Conservation (phyloP, 2,888 invertebrate species). For the Lumbricus terrestris region DNA sequence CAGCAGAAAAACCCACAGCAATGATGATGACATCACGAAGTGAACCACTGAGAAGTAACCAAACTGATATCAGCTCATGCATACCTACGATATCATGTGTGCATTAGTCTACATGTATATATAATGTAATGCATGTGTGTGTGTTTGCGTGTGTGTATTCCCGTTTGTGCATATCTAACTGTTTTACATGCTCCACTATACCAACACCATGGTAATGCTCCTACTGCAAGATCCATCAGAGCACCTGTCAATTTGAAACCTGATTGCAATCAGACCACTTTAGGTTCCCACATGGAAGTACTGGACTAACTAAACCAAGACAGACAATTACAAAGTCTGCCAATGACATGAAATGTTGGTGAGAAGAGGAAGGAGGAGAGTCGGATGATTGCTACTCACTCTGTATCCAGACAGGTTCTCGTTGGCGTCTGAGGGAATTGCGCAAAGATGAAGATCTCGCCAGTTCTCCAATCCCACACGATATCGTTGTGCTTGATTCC, state of each 20-base stretch:
- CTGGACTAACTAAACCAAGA: background rate
- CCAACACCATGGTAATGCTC: background rate
- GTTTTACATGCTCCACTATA: background rate
- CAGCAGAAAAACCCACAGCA: background rate
- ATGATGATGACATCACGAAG: background rate
- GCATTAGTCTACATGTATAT: background rate
- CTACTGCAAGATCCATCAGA: background rate
- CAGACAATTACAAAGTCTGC: background rate
- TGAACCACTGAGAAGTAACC: background rate
- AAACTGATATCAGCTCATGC: background rate
- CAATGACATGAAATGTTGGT: too few relatives aligned
- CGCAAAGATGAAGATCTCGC: conserved; percentile 36
- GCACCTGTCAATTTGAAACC: background rate
- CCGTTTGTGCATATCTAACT: background rate
- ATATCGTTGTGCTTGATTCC: conserved; percentile 12
- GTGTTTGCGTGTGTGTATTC: background rate
- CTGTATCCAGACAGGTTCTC: conserved; percentile 38
- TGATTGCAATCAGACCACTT: background rate
- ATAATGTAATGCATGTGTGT: too few relatives aligned
- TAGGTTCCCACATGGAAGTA: background rate
- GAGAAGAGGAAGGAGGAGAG: background rate
- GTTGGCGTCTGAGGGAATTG: conserved; percentile 35
- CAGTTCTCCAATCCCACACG: conserved; percentile 35
- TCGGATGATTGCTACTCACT: conserved; percentile 32
- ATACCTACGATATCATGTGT: background rate